A percentile compares a stretch with the other conserved stretches of the same genome.
phyloP scores from a whole-genome alignment of 2,888 invertebrate genomes.

The Xestia ashworthii region DNA sequence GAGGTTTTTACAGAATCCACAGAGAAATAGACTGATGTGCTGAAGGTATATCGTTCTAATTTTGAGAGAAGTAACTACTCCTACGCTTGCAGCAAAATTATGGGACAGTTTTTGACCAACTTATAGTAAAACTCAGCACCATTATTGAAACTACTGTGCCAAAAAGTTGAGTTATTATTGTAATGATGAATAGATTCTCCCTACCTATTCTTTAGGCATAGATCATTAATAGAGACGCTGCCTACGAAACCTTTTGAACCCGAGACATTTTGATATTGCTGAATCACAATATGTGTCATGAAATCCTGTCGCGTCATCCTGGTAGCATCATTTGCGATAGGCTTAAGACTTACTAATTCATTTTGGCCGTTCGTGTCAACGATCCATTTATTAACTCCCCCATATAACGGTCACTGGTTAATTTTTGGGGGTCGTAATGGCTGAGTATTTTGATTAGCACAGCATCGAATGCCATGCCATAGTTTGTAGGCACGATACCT shows the following conservation, averaged over 20 bases:
- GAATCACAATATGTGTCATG: constrained; percentile 45
- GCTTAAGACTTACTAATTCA: constrained; percentile 41
- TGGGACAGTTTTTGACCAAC: background rate
- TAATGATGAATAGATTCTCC: background rate
- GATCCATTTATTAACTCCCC: constrained; percentile 38
- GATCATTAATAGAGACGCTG: constrained; percentile 36
- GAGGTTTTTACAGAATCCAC: background rate
- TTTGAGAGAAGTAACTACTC: background rate
- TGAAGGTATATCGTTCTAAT: background rate
- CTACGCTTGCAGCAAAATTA: background rate
- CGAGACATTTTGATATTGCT: constrained; percentile 42
- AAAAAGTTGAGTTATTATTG: constrained; percentile 25
- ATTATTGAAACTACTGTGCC: constrained; percentile 5
- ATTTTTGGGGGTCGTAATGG: constrained; percentile 24
- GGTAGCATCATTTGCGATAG: constrained; percentile 41
- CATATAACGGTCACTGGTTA: constrained; percentile 21
- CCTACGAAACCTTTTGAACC: constrained; percentile 36
- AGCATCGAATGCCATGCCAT: background rate
- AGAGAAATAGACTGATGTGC: background rate
- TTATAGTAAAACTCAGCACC: background rate
- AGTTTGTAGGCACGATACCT: background rate
- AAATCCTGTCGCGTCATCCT: constrained; percentile 32
- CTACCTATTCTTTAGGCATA: constrained; percentile 29
- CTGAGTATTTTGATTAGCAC: constrained; percentile 26
- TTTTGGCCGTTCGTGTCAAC: constrained; percentile 42